phyloP scores from a whole-genome alignment of 64 coral and sea anemone species.

The Astreopora myriophthalma region DNA sequence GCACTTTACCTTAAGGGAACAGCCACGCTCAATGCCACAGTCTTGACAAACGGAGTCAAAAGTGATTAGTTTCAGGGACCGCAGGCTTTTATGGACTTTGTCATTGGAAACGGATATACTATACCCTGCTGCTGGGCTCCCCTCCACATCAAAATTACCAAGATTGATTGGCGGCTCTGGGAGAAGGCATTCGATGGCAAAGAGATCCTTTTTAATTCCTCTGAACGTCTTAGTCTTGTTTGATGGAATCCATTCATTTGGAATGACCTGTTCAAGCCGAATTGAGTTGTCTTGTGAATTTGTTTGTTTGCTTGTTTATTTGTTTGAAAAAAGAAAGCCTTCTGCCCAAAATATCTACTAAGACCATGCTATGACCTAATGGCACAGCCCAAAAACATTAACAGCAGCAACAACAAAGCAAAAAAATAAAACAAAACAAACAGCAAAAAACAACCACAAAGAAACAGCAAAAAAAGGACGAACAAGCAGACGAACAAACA shows the following conservation, averaged over 20 bases:
- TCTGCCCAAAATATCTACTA: too few relatives aligned
- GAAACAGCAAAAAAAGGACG: too few relatives aligned
- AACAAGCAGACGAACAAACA: too few relatives aligned
- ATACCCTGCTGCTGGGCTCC: conserved; percentile 56
- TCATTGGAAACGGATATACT: conserved; percentile 45
- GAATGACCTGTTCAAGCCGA: conserved; percentile 2
- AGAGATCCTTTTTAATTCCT: conserved; percentile 64
- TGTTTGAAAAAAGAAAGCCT: background rate
- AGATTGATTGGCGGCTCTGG: conserved; percentile 45
- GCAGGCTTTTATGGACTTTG: background rate
- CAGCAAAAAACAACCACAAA: too few relatives aligned
- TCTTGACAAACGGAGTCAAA: conserved; percentile 49
- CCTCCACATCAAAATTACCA: background rate
- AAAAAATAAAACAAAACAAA: too few relatives aligned
- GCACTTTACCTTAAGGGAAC: conserved; percentile 31
- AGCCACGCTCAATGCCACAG: conserved; percentile 20
- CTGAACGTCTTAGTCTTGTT: background rate
- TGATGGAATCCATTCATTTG: conserved; percentile 50
- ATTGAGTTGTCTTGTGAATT: background rate
- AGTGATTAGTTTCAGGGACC: conserved; percentile 26
- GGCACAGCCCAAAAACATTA: too few relatives aligned
- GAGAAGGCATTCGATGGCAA: conserved; percentile 50
- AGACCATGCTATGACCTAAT: too few relatives aligned
- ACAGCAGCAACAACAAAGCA: too few relatives aligned
- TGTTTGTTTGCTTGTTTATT: background rate